Evolutionary conservation across 1,140 invertebrate species (phyloP), one percentile per base, ranked within the genome.

Genomic region (Eriosoma lanigerum): DNA sequence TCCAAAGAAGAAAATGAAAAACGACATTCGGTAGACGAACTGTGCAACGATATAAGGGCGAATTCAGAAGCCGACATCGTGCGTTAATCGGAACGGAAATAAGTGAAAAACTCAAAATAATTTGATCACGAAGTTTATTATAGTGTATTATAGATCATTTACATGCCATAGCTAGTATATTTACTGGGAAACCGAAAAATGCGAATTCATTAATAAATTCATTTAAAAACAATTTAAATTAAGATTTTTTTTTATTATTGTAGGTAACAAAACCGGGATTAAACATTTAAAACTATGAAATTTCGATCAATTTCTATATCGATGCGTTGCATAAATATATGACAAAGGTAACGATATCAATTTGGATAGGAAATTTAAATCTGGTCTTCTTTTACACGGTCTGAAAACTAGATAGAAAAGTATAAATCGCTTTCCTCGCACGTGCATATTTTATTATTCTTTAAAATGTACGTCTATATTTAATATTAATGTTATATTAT

Each of bases 381-480:
- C 26, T n/a, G 15, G 10, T 68, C 64, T 46, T 68, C 50, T 50
- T 50, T 32, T 54, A 54, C 70, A 73, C 50, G 50, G 70, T 73
- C 70, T 73, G 17, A 73, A 73, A 73, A 73, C 46, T 68, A n/a
- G n/a, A n/a, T n/a, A n/a, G n/a, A n/a, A n/a, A n/a, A n/a, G n/a
- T n/a, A n/a, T 13, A 19, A 64, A 3, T 13, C 12, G 38, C 26
- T 32, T 73, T 73, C 24, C 12, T 29, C 26, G 60, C 58, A 21
- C n/a, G 32, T 64, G 0, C 10, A 64, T 24, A 15, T 68, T 19
- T 24, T 10, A 17, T 5, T 15, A 46, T 68, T 21, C 38, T 1
- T 19, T 13, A n/a, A 19, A 13, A 21, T 32, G 5, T 6, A 12
- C 38, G 64, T 21, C 21, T 19, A 8, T 32, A 21, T 64, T 21